Percentiles rank a stretch among this genome's conserved stretches.
Evolutionary conservation across 2,888 invertebrate species (phyloP).

Genomic region (Drosophila mimica): DNA sequence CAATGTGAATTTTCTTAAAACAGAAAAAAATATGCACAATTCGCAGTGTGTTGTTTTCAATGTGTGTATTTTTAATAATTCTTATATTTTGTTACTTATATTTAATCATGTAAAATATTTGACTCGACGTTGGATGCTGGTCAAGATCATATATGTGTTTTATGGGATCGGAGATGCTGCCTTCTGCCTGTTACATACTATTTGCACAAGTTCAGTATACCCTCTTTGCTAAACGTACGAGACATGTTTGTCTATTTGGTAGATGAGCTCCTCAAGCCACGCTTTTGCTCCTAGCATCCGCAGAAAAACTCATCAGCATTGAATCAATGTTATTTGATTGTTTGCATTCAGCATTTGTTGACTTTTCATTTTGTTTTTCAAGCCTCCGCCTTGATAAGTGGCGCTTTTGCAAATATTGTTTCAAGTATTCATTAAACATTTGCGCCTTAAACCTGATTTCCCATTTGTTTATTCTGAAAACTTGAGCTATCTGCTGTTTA

Average conservation of each 20-base stretch:
- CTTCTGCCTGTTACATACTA: not conserved
- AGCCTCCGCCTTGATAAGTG: not conserved
- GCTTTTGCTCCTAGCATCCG: not conserved
- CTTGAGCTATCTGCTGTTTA: not conserved
- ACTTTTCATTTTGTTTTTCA: constrained; percentile 9
- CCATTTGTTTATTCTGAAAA: constrained; percentile 22
- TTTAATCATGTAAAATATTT: not conserved
- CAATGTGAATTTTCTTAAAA: not conserved
- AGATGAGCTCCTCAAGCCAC: not conserved
- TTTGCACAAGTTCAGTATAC: not conserved
- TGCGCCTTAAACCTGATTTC: constrained; percentile 24
- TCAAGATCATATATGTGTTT: not conserved
- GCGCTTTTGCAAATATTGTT: constrained; percentile 42
- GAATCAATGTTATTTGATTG: constrained; percentile 33
- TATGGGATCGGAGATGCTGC: not conserved
- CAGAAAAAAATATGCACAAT: not conserved
- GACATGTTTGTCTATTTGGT: not conserved
- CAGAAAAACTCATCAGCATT: constrained; percentile 14
- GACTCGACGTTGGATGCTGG: not conserved
- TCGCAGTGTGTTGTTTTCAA: not conserved
- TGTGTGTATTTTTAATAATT: not conserved
- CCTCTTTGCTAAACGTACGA: not conserved
- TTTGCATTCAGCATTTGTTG: constrained; percentile 47
- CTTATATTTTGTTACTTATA: not conserved
- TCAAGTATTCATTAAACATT: constrained; percentile 33